phyloP scores from a whole-genome alignment of 2,113 vertebrate species.

The Brachyhypopomus occidentalis region DNA sequence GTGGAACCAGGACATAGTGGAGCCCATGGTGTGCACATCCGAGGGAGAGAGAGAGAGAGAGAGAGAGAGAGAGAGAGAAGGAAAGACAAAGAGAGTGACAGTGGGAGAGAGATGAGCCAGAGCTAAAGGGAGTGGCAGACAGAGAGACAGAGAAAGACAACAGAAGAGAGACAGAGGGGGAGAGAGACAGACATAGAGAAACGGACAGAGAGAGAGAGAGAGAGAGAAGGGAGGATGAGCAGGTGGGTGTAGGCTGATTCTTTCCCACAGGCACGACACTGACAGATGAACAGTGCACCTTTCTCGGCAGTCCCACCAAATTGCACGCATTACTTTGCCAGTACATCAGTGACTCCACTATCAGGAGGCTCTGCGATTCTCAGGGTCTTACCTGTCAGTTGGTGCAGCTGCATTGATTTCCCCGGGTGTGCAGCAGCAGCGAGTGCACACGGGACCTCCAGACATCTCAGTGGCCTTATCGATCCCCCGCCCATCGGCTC shows the following conservation, averaged over 20 bases:
- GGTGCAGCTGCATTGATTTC: constrained; percentile 38
- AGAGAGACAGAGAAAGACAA: too few species aligned
- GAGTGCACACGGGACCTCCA: neutral
- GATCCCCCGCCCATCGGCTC: constrained; percentile 17
- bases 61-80: neutral
- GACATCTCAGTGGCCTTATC: constrained; percentile 38
- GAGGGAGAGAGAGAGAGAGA: neutral
- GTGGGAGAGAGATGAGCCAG: too few species aligned
- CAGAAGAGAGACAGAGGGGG: neutral
- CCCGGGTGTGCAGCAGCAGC: neutral
- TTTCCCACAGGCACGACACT: constrained; percentile 2
- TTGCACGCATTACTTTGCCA: constrained; percentile 9
- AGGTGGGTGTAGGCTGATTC: neutral
- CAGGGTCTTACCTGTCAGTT: constrained; percentile 14
- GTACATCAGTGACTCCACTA: constrained; percentile 33
- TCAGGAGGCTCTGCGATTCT: constrained; percentile 16
- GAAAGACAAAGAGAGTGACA: neutral
- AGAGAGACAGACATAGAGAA: neutral
- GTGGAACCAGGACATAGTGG: neutral
- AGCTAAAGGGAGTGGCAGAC: too few species aligned
- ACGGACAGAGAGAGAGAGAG: neutral
- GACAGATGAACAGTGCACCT: constrained; percentile 32
- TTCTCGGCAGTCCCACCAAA: constrained; percentile 20
- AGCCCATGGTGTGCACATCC: neutral
- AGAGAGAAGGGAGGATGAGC: constrained; percentile 5